Conservation (phyloP, 2,797 vertebrate genomes). For the Catostomus latipinnis region DNA sequence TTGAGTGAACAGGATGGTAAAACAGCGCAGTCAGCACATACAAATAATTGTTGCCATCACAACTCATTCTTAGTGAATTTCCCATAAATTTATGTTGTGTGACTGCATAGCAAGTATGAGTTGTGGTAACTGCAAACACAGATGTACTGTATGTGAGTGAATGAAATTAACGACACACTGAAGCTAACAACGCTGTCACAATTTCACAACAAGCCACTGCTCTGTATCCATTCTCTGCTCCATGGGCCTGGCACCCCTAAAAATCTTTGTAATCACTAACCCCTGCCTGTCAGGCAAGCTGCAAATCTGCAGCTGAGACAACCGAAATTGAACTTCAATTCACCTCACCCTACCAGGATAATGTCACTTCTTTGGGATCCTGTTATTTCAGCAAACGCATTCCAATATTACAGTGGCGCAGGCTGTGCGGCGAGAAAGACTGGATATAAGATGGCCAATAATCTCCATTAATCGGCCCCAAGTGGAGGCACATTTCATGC, state of each 20-base stretch:
- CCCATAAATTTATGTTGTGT: not conserved
- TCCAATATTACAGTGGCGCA: slow-evolving; percentile 39
- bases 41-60: not conserved
- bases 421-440: slow-evolving; percentile 23
- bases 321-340: slow-evolving; percentile 33
- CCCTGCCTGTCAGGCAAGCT: slow-evolving; percentile 11
- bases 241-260: not conserved
- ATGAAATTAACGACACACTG: not conserved
- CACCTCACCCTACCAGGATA: slow-evolving; percentile 31
- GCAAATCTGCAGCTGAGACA: not conserved
- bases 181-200: not conserved
- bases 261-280: not conserved
- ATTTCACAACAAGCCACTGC: slow-evolving; percentile 1
- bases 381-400: slow-evolving; percentile 20
- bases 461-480: slow-evolving; percentile 45
- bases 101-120: not conserved
- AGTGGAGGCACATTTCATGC: slow-evolving; percentile 41
- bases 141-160: not conserved
- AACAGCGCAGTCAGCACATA: not conserved
- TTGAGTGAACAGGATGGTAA: not conserved
- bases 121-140: not conserved
- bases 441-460: slow-evolving; percentile 45
- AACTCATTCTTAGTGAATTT: not conserved
- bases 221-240: not conserved
- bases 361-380: slow-evolving; percentile 1